Percentiles rank a stretch among this genome's conserved stretches.
Conservation (phyloP, 2,797 vertebrate genomes). For the Melanotaenia trifasciata region DNA sequence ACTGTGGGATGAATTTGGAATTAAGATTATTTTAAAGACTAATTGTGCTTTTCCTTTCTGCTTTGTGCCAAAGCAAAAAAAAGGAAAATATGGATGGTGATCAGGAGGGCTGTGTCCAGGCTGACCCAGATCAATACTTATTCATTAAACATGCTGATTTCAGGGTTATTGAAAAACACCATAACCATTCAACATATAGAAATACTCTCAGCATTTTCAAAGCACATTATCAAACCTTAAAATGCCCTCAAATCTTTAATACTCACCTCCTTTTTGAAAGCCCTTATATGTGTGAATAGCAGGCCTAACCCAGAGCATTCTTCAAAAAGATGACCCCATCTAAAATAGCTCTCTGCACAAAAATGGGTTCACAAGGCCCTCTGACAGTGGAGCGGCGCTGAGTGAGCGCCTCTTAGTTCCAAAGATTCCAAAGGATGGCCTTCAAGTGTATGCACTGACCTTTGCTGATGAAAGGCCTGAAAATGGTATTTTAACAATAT, state of each 20-base stretch:
- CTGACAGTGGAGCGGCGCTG: slow-evolving; percentile 67
- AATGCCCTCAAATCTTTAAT: slow-evolving; percentile 40
- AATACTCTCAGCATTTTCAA: slow-evolving; percentile 11
- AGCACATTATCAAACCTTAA: slow-evolving; percentile 18
- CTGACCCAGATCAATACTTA: neutral
- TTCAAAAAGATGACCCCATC: slow-evolving; percentile 74
- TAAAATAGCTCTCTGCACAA: slow-evolving; percentile 75
- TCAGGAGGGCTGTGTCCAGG: neutral
- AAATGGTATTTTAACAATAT: slow-evolving; percentile 87
- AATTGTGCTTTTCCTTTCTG: neutral
- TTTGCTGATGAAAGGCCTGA: slow-evolving; percentile 84
- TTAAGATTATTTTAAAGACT: neutral
- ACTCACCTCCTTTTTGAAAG: slow-evolving; percentile 32
- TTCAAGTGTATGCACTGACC: slow-evolving; percentile 84
- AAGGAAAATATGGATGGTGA: neutral
- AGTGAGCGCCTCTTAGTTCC: slow-evolving; percentile 74
- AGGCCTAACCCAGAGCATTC: slow-evolving; percentile 46
- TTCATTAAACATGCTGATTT: neutral
- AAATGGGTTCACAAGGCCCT: slow-evolving; percentile 67
- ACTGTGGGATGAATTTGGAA: neutral
- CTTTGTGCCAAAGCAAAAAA: neutral
- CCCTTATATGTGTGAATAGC: slow-evolving; percentile 51
- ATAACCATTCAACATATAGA: slow-evolving; percentile 7
- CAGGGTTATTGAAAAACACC: neutral
- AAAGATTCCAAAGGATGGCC: slow-evolving; percentile 76